Conservation (phyloP, 2,888 invertebrate species). For the Nephrotoma flavescens region DNA sequence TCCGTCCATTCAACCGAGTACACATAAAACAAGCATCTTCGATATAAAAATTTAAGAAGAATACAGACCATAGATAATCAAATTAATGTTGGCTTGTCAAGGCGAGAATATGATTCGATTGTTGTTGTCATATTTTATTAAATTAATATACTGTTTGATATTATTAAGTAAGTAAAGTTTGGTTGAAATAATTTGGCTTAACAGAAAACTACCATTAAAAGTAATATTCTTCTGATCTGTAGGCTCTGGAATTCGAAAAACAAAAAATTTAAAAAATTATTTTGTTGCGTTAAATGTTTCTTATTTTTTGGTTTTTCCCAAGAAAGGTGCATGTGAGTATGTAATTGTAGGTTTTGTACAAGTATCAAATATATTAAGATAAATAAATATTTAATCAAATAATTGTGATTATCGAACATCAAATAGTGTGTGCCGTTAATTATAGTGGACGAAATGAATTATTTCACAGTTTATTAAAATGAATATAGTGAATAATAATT, state of each 20-base stretch:
- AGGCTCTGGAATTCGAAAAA: neutral
- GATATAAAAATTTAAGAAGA: neutral
- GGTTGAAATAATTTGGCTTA: neutral
- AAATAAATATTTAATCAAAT: neutral
- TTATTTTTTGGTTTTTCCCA: neutral
- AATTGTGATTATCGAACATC: neutral
- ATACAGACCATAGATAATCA: neutral
- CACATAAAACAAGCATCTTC: neutral
- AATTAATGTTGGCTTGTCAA: neutral
- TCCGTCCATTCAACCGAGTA: neutral
- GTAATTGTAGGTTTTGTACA: neutral
- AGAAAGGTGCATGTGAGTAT: neutral
- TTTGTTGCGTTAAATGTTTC: neutral
- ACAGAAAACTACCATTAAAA: neutral
- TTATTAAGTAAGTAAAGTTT: neutral
- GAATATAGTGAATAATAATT: too few species aligned
- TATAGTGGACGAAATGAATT: too few species aligned
- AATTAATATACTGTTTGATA: neutral
- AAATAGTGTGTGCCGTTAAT: neutral
- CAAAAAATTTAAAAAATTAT: neutral
- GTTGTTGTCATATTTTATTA: neutral
- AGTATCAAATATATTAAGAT: neutral
- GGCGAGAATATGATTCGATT: neutral
- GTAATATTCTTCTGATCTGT: neutral
- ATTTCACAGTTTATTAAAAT: too few species aligned